Evolutionary conservation across 1,140 invertebrate genomes (phyloP).

Genomic region (Diorhabda carinulata): DNA sequence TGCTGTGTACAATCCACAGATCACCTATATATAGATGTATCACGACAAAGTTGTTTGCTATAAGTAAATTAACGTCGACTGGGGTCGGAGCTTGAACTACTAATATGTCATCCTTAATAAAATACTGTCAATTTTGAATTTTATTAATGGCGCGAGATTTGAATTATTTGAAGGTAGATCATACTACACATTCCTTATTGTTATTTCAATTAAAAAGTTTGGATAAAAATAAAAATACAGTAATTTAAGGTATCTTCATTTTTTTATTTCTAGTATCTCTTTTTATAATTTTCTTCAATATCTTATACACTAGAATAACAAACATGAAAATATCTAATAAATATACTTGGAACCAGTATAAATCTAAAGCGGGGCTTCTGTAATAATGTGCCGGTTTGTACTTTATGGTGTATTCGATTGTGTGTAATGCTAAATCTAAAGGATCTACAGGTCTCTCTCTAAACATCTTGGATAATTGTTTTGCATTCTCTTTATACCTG

Average conservation of each 20-base stretch:
- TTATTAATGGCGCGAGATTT: too few relatives aligned
- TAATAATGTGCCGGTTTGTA: constrained; percentile 45
- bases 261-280: neutral
- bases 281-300: neutral
- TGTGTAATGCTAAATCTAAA: constrained; percentile 37
- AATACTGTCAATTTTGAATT: too few relatives aligned
- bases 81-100: too few relatives aligned
- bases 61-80: too few relatives aligned
- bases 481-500: constrained; percentile 44
- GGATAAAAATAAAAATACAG: too few relatives aligned
- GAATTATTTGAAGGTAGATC: too few relatives aligned
- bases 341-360: constrained; percentile 23
- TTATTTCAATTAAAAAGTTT: too few relatives aligned
- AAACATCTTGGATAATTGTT: constrained; percentile 31
- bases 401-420: constrained; percentile 41
- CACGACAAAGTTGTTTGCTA: too few relatives aligned
- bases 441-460: constrained; percentile 26
- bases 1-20: too few relatives aligned
- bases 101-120: too few relatives aligned
- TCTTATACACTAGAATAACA: neutral
- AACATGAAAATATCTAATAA: constrained; percentile 7
- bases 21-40: too few relatives aligned
- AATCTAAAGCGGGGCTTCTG: constrained; percentile 15
- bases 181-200: too few relatives aligned
- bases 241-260: neutral